phyloP scores from a whole-genome alignment of 2,888 invertebrate species.

The Myathropa florea region DNA sequence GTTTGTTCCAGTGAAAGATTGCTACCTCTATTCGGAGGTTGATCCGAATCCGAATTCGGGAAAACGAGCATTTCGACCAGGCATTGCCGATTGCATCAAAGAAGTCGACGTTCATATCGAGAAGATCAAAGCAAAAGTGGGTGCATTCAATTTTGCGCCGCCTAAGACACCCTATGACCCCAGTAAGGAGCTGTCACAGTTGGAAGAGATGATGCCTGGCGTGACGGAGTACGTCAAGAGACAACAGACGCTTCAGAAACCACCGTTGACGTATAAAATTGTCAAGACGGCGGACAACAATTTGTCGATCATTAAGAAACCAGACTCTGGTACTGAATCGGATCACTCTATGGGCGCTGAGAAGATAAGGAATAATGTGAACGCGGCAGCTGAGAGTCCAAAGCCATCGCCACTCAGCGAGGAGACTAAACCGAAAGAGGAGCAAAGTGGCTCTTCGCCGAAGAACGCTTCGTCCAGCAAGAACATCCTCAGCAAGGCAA shows the following conservation, averaged over 20 bases:
- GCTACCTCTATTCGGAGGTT: conserved; percentile 90
- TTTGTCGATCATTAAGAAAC: conserved; percentile 79
- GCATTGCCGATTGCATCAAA: conserved; percentile 84
- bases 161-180: conserved; percentile 87
- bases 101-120: conserved; percentile 90
- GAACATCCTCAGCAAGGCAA: conserved; percentile 2
- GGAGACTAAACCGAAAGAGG: conserved; percentile 1
- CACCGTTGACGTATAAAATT: conserved; percentile 80
- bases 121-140: conserved; percentile 87
- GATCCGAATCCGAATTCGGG: conserved; percentile 83
- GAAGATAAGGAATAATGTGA: not conserved
- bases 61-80: conserved; percentile 81
- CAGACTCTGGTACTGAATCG: conserved; percentile 77
- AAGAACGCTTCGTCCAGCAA: not conserved
- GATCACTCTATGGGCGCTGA: conserved; percentile 75
- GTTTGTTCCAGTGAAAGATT: conserved; percentile 92
- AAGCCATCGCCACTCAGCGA: conserved; percentile 28
- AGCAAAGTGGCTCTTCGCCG: not conserved
- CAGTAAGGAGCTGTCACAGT: conserved; percentile 83
- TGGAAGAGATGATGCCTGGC: conserved; percentile 85
- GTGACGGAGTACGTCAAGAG: conserved; percentile 75
- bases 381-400: not conserved
- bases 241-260: conserved; percentile 75
- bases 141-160: conserved; percentile 87
- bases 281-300: conserved; percentile 80